Evolutionary conservation across 2,797 vertebrate species (phyloP), one percentile per base, ranked within the genome.

Genomic region (Coracias cyanogaster): DNA sequence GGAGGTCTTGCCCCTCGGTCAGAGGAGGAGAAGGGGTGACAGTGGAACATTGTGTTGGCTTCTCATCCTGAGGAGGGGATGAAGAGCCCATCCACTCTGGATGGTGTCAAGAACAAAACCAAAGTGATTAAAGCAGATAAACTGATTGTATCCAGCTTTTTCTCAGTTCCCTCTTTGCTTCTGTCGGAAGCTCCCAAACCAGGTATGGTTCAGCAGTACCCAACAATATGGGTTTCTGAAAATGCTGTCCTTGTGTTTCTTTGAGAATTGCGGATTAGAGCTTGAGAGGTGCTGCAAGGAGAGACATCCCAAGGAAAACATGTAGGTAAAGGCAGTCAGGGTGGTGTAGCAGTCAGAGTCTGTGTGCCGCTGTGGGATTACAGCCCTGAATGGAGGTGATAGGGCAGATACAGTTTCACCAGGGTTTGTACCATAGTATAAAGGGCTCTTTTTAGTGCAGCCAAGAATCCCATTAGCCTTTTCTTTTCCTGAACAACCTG

Each of bases 401-500:
- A 70, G 71, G 57, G 31, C 72, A 91, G 87, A 64, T 95, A 91
- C 16, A 74, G 57, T 95, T 94, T 94, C 94, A 81, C 35, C 2
- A 5, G 41, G 65, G n/a, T 51, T 87, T 70, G 52, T 74, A 49
- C 46, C 2, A 0, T 78, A 48, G 46, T 80, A 93, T 91, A 83
- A 95, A 91, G 73, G 15, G 70, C 28, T 89, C 83, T 89, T 93
- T 94, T 89, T 86, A 93, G 83, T 45, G 58, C 77, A 90, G 92
- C 95, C 94, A 96, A 73, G 86, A 90, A 84, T 86, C 52, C 90
- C 80, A 90, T 97, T 94, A 96, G 93, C 39, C 73, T 82, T 93
- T 94, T 93, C 71, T 91, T 86, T 93, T 78, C 54, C 77, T 52
- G 70, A 93, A 52, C 71, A 92, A 37, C 73, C 57, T 81, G 83